Percentiles rank a stretch among this genome's conserved stretches.
phyloP scores from a whole-genome alignment of 2,113 vertebrate genomes.

The Lynx canadensis region DNA sequence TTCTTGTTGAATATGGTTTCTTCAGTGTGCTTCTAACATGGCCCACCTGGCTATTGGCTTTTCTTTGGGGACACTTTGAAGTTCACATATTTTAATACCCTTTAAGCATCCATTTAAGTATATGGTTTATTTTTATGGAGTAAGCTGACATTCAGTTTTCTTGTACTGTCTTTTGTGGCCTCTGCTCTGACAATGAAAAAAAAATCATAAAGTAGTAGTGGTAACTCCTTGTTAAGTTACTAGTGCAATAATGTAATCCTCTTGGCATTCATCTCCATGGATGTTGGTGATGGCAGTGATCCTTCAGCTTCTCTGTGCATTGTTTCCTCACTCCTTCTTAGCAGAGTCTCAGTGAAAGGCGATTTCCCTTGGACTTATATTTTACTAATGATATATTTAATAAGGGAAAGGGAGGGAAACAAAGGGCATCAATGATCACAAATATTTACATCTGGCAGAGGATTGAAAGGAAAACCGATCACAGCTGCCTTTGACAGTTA shows the following conservation, averaged over 20 bases:
- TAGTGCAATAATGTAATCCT: not conserved
- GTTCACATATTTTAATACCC: not conserved
- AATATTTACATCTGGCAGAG: slow-evolving; percentile 82
- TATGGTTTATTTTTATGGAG: slow-evolving; percentile 6
- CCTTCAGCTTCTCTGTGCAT: not conserved
- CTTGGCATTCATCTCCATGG: not conserved
- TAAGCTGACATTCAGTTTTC: slow-evolving; percentile 1
- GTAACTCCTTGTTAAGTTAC: slow-evolving; percentile 35
- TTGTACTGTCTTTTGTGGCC: slow-evolving; percentile 5
- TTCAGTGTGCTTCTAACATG: not conserved
- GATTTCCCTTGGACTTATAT: slow-evolving; percentile 58
- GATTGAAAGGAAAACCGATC: slow-evolving; percentile 74
- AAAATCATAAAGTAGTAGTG: not conserved
- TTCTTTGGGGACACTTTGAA: slow-evolving; percentile 32
- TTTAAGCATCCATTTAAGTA: slow-evolving; percentile 31
- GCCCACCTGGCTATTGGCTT: not conserved
- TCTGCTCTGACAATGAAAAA: slow-evolving; percentile 17
- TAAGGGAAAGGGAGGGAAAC: slow-evolving; percentile 77
- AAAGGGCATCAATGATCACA: slow-evolving; percentile 80
- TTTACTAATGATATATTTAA: slow-evolving; percentile 81
- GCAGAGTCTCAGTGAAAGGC: slow-evolving; percentile 48
- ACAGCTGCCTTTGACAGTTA: slow-evolving; percentile 84
- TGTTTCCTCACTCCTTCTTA: slow-evolving; percentile 28
- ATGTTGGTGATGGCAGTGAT: not conserved
- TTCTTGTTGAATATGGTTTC: not conserved